Conservation (phyloP, 2,888 invertebrate species). For the Pasiphila rectangulata region DNA sequence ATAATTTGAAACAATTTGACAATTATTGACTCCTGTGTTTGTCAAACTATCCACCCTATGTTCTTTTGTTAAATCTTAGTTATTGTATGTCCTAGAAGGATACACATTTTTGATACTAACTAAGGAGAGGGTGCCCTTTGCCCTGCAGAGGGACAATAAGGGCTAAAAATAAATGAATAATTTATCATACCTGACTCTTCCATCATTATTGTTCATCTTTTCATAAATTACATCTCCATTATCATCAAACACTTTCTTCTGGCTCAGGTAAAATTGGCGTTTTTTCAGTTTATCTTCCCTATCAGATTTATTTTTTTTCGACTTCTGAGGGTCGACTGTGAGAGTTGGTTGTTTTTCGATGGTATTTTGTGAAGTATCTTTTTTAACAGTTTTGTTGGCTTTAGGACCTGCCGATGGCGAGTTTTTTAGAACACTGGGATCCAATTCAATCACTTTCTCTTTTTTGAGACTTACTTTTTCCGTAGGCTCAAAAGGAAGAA, state of each 20-base stretch:
- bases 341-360: conserved; percentile 11
- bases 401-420: conserved; percentile 3
- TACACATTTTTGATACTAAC: too few species aligned
- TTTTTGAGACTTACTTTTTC: conserved; percentile 53
- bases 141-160: too few species aligned
- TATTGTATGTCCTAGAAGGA: too few species aligned
- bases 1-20: too few species aligned
- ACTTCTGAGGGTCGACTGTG: conserved; percentile 25
- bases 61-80: too few species aligned
- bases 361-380: too few species aligned
- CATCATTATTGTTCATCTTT: conserved; percentile 83
- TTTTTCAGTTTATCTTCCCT: conserved; percentile 54
- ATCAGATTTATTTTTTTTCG: conserved; percentile 51
- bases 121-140: too few species aligned
- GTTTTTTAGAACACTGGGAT: conserved; percentile 42
- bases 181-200: conserved; percentile 69
- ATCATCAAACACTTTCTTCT: conserved; percentile 75
- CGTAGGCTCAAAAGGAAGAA: conserved; percentile 68
- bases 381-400: conserved; percentile 26
- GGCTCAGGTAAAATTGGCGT: conserved; percentile 55
- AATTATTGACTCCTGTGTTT: too few species aligned
- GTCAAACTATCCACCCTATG: too few species aligned
- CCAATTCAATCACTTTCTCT: conserved; percentile 65
- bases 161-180: too few species aligned
- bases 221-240: conserved; percentile 80